These are phyloP conservation scores for Bombus consobrinus DNA, from an alignment of 1,140 invertebrate species.

Conservation along the genomic window DNA sequence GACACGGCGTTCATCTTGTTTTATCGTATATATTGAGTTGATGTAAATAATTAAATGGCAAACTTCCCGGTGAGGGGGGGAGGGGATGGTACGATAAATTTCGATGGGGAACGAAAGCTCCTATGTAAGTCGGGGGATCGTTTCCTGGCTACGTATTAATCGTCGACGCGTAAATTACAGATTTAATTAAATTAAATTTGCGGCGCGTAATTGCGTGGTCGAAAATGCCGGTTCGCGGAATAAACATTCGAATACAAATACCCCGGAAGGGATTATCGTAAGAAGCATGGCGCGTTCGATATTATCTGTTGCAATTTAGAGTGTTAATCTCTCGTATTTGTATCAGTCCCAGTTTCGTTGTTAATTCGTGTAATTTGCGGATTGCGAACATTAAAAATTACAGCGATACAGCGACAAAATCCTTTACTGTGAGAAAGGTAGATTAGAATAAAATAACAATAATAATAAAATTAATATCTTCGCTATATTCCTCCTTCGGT, in stretches of 20 bases:
- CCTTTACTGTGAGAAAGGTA: background rate
- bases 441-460: background rate
- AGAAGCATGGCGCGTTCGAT: conserved; percentile 9
- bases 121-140: background rate
- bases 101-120: background rate
- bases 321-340: conserved; percentile 3
- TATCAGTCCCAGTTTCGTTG: too few relatives aligned
- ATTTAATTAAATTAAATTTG: conserved; percentile 29
- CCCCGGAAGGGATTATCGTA: conserved; percentile 11
- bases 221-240: background rate
- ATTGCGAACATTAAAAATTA: background rate
- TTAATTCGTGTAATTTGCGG: background rate
- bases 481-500: too few relatives aligned
- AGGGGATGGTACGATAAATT: background rate
- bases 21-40: background rate
- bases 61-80: background rate
- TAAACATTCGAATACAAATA: conserved; percentile 1
- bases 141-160: conserved; percentile 9
- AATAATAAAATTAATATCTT: too few relatives aligned
- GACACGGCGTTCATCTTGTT: conserved; percentile 18
- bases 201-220: background rate
- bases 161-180: conserved; percentile 5
- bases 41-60: conserved; percentile 16
- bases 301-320: background rate
- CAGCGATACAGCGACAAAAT: background rate